phyloP scores from a whole-genome alignment of 2,888 invertebrate genomes.

The Drosophila anceps region DNA sequence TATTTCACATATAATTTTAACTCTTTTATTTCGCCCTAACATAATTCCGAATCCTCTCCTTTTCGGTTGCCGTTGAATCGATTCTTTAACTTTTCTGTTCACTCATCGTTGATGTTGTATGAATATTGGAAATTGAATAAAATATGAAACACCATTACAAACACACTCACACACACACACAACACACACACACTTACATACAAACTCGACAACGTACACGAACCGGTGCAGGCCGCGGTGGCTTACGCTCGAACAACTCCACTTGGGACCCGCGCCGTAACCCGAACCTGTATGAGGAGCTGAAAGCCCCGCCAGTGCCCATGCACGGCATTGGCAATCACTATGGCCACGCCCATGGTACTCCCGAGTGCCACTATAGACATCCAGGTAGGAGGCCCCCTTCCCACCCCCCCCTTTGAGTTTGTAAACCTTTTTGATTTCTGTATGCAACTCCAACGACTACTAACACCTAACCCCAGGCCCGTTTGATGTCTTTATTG shows the following conservation, averaged over 20 bases:
- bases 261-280: constrained; percentile 94
- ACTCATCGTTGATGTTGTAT: constrained; percentile 72
- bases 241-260: constrained; percentile 87
- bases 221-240: constrained; percentile 82
- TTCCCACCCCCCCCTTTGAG: constrained; percentile 28
- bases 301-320: constrained; percentile 89
- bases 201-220: constrained; percentile 10
- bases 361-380: constrained; percentile 84
- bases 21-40: constrained; percentile 12
- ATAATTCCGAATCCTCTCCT: constrained; percentile 38
- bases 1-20: constrained; percentile 41
- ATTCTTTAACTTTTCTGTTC: constrained; percentile 56
- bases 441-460: constrained; percentile 2
- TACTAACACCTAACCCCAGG: constrained; percentile 35
- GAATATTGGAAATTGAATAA: constrained; percentile 72
- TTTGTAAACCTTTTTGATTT: constrained; percentile 34
- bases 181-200: constrained; percentile 25
- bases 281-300: constrained; percentile 94
- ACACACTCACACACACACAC: constrained; percentile 27
- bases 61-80: constrained; percentile 63
- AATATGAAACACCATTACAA: constrained; percentile 31
- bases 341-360: constrained; percentile 82
- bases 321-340: constrained; percentile 82
- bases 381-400: constrained; percentile 84
- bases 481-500: constrained; percentile 24